Evolutionary conservation across 1,140 invertebrate species (phyloP).

Genomic region (Drosophila aff.): DNA sequence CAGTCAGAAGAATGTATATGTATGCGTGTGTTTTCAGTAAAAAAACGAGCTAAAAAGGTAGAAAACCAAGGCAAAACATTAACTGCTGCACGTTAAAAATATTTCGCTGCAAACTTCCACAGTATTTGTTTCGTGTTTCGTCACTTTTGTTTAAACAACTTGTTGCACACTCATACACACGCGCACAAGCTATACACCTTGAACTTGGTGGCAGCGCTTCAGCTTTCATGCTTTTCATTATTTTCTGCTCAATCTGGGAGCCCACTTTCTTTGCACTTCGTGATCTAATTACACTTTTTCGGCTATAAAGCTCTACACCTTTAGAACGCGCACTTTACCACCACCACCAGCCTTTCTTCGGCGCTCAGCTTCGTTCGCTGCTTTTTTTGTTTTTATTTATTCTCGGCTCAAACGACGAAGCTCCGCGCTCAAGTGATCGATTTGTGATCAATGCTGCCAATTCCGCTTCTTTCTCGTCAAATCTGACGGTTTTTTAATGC

Average conservation of each 20-base stretch:
- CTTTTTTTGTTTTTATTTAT: conserved; percentile 11
- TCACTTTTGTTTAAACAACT: conserved; percentile 41
- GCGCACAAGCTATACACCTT: conserved; percentile 48
- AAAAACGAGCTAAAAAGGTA: conserved; percentile 29
- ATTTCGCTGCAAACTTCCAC: conserved; percentile 4
- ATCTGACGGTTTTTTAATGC: too few species aligned
- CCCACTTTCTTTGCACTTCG: conserved; percentile 9
- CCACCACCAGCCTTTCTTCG: not conserved
- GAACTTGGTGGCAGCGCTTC: conserved; percentile 58
- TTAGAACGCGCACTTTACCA: conserved; percentile 30
- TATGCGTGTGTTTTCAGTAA: conserved; percentile 19
- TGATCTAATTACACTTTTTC: conserved; percentile 13
- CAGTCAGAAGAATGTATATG: conserved; percentile 33
- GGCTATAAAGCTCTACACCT: not conserved
- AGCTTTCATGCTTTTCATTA: conserved; percentile 27
- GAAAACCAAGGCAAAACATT: conserved; percentile 24
- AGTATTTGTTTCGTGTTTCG: not conserved
- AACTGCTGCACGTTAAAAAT: not conserved
- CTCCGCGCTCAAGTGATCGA: conserved; percentile 1
- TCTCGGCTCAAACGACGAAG: conserved; percentile 28
- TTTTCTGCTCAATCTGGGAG: not conserved
- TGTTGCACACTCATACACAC: conserved; percentile 41
- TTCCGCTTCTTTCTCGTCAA: too few species aligned
- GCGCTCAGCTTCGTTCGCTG: conserved; percentile 7
- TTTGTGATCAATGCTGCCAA: too few species aligned